These are phyloP conservation scores for Calvadosia cruxmelitensis DNA, from an alignment of 30 jellyfish, hydroid and myxozoan species.

Conservation along the genomic window DNA sequence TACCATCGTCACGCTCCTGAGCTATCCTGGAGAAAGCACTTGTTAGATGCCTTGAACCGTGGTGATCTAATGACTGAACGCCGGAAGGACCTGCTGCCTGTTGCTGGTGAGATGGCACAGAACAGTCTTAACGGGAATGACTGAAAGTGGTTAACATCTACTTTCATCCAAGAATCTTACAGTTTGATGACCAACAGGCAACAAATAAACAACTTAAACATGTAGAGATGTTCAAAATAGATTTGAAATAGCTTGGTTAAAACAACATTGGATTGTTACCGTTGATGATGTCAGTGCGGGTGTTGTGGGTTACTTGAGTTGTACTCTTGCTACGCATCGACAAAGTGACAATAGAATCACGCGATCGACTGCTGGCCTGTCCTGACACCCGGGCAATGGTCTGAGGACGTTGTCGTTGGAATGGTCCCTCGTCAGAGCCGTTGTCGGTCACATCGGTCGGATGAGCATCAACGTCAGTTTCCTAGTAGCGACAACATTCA, in stretches of 20 bases:
- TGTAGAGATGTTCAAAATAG: no score
- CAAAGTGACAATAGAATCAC: not conserved
- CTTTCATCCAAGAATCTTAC: no score
- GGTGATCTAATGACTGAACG: no score
- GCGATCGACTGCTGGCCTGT: not conserved
- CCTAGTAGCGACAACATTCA: no score
- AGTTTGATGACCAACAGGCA: no score
- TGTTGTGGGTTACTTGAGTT: not conserved
- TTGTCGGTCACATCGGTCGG: not conserved
- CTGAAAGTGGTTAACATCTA: slow-evolving; percentile 12
- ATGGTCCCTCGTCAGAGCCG: not conserved
- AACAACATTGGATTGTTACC: not conserved
- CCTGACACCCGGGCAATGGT: not conserved
- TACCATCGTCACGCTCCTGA: no score
- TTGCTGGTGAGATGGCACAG: slow-evolving; percentile 4
- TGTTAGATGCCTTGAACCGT: no score
- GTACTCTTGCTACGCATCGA: not conserved
- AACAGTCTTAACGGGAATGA: not conserved
- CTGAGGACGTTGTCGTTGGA: not conserved
- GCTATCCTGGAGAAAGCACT: no score
- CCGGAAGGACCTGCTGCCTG: no score
- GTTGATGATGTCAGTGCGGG: not conserved
- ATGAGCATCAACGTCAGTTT: not conserved
- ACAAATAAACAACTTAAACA: no score
- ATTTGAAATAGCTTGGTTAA: no score